Percentiles rank a stretch among this genome's conserved stretches.
These are phyloP conservation scores for Pipra filicauda DNA, from an alignment of 2,113 vertebrate genomes.

Conservation along the genomic window DNA sequence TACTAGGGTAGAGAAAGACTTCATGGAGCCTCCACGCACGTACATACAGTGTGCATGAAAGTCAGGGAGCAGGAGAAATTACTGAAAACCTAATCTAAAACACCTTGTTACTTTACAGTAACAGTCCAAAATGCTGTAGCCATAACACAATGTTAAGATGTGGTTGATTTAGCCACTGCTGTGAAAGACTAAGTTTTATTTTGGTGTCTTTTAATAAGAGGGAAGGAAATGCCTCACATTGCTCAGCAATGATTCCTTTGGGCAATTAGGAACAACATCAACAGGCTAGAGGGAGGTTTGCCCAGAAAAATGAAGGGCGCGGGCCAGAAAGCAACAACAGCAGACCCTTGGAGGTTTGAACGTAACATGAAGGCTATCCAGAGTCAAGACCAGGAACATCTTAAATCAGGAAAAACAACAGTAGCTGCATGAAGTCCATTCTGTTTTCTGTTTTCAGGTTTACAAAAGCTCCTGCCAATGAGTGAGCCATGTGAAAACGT, in stretches of 20 bases:
- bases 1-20: background rate
- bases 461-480: constrained; percentile 29
- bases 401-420: background rate
- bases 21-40: background rate
- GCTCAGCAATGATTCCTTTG: constrained; percentile 58
- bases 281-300: constrained; percentile 48
- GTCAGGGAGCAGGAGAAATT: background rate
- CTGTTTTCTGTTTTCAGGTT: constrained; percentile 38
- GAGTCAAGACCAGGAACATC: background rate
- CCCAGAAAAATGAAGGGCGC: constrained; percentile 32
- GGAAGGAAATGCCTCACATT: constrained; percentile 67
- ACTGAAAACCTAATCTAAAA: background rate
- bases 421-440: constrained; percentile 16
- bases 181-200: constrained; percentile 44
- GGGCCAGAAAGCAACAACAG: constrained; percentile 42
- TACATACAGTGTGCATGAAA: background rate
- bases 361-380: constrained; percentile 12
- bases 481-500: constrained; percentile 40
- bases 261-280: constrained; percentile 55
- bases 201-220: constrained; percentile 60
- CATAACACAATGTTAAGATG: background rate
- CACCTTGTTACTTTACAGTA: background rate
- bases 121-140: background rate
- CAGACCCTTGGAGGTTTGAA: constrained; percentile 48
- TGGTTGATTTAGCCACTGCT: background rate